A percentile compares a stretch with the other conserved stretches of the same genome.
These are phyloP conservation scores for Origma solitaria DNA, from an alignment of 2,113 vertebrate genomes.

Conservation along the genomic window DNA sequence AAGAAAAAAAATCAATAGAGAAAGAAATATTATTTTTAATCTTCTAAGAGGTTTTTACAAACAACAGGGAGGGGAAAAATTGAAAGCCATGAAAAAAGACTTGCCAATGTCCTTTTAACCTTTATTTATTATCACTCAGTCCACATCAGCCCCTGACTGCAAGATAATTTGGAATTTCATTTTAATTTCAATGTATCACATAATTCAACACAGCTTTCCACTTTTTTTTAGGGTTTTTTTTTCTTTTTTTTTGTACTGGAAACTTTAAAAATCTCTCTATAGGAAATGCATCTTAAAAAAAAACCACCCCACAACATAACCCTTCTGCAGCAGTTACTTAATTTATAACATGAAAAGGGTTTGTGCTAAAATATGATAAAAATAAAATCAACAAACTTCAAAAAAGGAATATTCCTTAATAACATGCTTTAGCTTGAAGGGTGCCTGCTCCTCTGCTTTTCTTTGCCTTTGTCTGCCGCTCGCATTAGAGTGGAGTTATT, in stretches of 20 bases:
- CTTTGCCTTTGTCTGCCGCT: conserved; percentile 35
- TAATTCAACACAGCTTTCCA: conserved; percentile 70
- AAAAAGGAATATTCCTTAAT: conserved; percentile 48
- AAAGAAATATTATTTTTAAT: conserved; percentile 82
- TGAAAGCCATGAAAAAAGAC: conserved; percentile 73
- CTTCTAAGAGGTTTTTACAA: conserved; percentile 78
- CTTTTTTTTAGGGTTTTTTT: not conserved
- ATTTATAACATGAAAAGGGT: conserved; percentile 71
- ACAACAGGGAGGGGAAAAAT: conserved; percentile 72
- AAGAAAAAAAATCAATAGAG: conserved; percentile 73
- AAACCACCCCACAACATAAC: conserved; percentile 8
- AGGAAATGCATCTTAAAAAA: conserved; percentile 62
- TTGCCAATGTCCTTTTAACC: conserved; percentile 74
- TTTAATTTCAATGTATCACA: conserved; percentile 77
- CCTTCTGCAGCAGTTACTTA: conserved; percentile 67
- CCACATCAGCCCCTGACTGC: conserved; percentile 68
- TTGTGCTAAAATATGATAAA: conserved; percentile 75
- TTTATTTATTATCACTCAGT: conserved; percentile 78
- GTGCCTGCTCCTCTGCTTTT: conserved; percentile 32
- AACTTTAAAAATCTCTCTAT: conserved; percentile 71
- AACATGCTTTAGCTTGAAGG: conserved; percentile 7
- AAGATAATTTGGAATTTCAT: conserved; percentile 79
- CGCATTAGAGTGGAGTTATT: conserved; percentile 26
- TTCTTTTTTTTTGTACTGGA: conserved; percentile 32
- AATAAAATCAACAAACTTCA: conserved; percentile 66